Percentiles rank a stretch among this genome's conserved stretches.
These are phyloP conservation scores for Lasius platythorax DNA, from an alignment of 2,888 invertebrate species.

Conservation along the genomic window DNA sequence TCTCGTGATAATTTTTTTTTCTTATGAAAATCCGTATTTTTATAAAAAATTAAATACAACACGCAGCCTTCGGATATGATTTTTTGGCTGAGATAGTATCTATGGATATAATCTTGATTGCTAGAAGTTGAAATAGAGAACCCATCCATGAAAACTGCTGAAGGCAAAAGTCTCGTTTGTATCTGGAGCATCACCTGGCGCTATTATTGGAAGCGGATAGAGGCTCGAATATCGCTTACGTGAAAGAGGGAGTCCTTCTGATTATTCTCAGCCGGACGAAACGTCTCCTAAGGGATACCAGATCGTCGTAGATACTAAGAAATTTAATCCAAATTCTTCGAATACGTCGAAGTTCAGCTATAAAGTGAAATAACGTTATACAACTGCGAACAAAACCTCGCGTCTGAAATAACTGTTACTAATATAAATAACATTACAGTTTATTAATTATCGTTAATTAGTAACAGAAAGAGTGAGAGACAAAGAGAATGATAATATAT, in stretches of 20 bases:
- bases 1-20: not conserved
- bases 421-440: not conserved
- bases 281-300: constrained; percentile 47
- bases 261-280: constrained; percentile 35
- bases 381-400: not conserved
- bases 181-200: constrained; percentile 39
- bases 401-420: not conserved
- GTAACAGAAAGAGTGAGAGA: not conserved
- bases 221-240: constrained; percentile 43
- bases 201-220: constrained; percentile 37
- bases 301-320: constrained; percentile 28
- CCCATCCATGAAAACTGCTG: constrained; percentile 29
- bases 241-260: constrained; percentile 36
- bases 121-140: constrained; percentile 23
- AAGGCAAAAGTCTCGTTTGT: constrained; percentile 22
- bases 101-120: constrained; percentile 12
- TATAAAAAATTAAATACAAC: not conserved
- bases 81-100: not conserved
- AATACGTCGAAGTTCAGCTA: constrained; percentile 4
- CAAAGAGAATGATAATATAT: not conserved
- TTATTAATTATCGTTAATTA: not conserved
- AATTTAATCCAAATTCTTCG: constrained; percentile 55
- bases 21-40: not conserved
- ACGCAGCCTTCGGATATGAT: not conserved
- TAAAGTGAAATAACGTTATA: not conserved